Conservation (phyloP, 2,113 vertebrate genomes). For the Aplodontia rufa region DNA sequence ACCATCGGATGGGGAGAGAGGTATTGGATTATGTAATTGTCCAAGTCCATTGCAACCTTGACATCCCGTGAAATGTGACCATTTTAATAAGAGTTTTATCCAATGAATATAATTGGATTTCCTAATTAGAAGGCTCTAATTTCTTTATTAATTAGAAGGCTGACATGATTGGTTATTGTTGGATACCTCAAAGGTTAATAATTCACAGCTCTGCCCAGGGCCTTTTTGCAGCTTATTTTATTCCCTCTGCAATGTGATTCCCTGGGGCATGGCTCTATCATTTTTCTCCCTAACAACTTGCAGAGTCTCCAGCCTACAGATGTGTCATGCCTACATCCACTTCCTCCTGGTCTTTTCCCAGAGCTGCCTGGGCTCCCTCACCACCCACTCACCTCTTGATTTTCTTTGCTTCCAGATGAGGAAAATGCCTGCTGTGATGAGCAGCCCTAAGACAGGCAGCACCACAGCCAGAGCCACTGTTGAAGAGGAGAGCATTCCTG, state of each 20-base stretch:
- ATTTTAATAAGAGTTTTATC: conserved; percentile 24
- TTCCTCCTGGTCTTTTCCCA: background rate
- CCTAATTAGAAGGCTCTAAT: background rate
- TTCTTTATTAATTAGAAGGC: conserved; percentile 37
- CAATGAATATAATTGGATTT: conserved; percentile 1
- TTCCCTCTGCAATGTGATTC: background rate
- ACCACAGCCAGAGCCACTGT: conserved; percentile 55
- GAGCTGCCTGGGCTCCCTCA: background rate
- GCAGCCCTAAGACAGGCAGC: conserved; percentile 49
- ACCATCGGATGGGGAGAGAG: background rate
- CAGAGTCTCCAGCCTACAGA: background rate
- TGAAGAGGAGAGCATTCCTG: conserved; percentile 26
- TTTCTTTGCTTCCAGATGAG: conserved; percentile 73
- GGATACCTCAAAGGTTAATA: conserved; percentile 26
- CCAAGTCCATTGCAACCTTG: background rate
- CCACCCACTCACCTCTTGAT: conserved; percentile 69
- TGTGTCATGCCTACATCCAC: accelerated
- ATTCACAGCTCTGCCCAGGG: background rate
- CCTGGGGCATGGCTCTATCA: background rate
- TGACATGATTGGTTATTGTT: background rate
- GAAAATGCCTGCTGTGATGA: conserved; percentile 46
- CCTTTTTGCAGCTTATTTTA: background rate
- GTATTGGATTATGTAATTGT: background rate
- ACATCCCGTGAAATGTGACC: background rate
- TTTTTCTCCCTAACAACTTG: background rate